Percentiles rank a stretch among this genome's conserved stretches.
These are phyloP conservation scores for Globia sparganii DNA, from an alignment of 2,888 invertebrate species.

Conservation along the genomic window DNA sequence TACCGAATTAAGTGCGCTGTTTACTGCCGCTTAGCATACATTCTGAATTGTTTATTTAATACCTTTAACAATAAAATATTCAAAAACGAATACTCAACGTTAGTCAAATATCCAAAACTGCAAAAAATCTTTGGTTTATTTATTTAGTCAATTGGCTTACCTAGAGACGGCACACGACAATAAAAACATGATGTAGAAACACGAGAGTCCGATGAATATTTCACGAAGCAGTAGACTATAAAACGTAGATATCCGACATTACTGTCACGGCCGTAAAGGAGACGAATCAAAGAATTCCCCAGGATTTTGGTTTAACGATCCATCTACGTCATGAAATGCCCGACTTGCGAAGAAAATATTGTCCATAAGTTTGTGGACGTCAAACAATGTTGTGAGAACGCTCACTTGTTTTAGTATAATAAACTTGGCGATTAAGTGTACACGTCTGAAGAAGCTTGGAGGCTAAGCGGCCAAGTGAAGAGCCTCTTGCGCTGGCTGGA, in stretches of 20 bases:
- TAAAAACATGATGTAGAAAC: constrained; percentile 44
- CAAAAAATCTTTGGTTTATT: background rate
- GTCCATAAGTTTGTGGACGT: constrained; percentile 25
- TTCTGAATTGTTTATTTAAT: constrained; percentile 21
- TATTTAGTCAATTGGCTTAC: background rate
- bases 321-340: constrained; percentile 21
- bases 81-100: background rate
- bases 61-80: constrained; percentile 3
- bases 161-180: constrained; percentile 3
- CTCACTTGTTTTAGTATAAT: constrained; percentile 52
- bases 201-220: constrained; percentile 61
- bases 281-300: constrained; percentile 31
- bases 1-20: constrained; percentile 45
- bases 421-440: constrained; percentile 61
- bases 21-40: constrained; percentile 39
- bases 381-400: constrained; percentile 36
- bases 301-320: constrained; percentile 41
- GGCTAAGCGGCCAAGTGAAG: constrained; percentile 68
- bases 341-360: constrained; percentile 30
- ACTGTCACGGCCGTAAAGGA: constrained; percentile 25
- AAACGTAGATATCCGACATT: constrained; percentile 31
- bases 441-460: constrained; percentile 51
- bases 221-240: constrained; percentile 59
- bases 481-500: constrained; percentile 58
- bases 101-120: no score